Percentiles rank a stretch among this genome's conserved stretches.
Evolutionary conservation across 2,888 invertebrate genomes (phyloP).

Genomic region (Perizoma affinitatum): DNA sequence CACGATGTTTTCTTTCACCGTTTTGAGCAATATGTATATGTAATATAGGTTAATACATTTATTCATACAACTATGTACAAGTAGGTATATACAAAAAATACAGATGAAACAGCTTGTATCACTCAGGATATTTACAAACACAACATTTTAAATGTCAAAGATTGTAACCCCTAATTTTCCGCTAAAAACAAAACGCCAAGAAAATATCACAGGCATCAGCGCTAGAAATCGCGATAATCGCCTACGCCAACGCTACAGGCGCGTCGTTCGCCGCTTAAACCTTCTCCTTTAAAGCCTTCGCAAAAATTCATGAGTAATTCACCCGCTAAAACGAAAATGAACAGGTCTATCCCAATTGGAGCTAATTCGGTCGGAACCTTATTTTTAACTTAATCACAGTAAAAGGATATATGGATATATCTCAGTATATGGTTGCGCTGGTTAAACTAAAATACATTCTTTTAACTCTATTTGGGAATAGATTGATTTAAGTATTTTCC

Average conservation of each 20-base stretch:
- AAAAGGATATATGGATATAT: too few relatives aligned
- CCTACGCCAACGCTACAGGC: conserved; percentile 45
- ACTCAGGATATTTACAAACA: too few relatives aligned
- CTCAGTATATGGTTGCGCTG: too few relatives aligned
- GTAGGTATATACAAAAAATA: too few relatives aligned
- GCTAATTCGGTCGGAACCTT: conserved; percentile 11
- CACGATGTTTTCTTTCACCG: too few relatives aligned
- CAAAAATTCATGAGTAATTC: conserved; percentile 37
- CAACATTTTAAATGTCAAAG: conserved; percentile 15
- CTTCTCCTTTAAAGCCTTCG: conserved; percentile 20
- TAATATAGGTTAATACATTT: too few relatives aligned
- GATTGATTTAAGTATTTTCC: too few relatives aligned
- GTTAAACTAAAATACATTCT: too few relatives aligned
- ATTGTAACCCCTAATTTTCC: conserved; percentile 16
- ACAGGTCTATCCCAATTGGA: conserved; percentile 15
- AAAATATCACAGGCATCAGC: conserved; percentile 47
- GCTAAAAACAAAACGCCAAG: conserved; percentile 40
- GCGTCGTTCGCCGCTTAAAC: conserved; percentile 19
- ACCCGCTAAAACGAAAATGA: conserved; percentile 33
- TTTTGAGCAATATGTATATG: too few relatives aligned
- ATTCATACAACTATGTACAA: too few relatives aligned
- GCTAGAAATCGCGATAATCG: conserved; percentile 55
- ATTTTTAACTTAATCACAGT: background rate
- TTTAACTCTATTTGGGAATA: too few relatives aligned
- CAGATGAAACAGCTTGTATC: too few relatives aligned